Evolutionary conservation across 1,140 invertebrate genomes (phyloP).

Genomic region (Ceratina australensis): DNA sequence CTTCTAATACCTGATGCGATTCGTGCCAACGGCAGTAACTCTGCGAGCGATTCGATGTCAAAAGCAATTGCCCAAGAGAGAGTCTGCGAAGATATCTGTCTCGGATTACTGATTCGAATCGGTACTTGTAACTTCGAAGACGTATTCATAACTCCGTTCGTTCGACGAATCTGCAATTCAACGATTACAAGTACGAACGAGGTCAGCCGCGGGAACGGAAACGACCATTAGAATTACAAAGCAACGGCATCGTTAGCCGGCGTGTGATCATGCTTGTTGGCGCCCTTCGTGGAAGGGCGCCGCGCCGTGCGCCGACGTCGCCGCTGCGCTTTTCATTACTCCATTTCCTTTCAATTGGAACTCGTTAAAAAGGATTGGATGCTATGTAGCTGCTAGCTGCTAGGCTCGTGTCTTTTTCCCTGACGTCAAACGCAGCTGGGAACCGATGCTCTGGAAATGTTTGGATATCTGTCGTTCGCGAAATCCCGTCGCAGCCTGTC

Average conservation of each 20-base stretch:
- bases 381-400: background rate
- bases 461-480: background rate
- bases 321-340: slow-evolving; percentile 25
- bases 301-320: background rate
- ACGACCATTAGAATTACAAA: slow-evolving; percentile 44
- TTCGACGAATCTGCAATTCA: slow-evolving; percentile 3
- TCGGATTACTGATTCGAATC: no score
- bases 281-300: slow-evolving; percentile 26
- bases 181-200: background rate
- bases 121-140: background rate
- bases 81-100: no score
- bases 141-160: slow-evolving; percentile 3
- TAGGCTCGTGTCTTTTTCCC: slow-evolving; percentile 5
- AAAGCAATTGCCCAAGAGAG: no score
- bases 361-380: slow-evolving; percentile 39
- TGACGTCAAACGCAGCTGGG: slow-evolving; percentile 21
- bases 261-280: slow-evolving; percentile 14
- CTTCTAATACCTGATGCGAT: no score
- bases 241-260: background rate
- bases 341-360: slow-evolving; percentile 54
- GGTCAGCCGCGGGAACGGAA: slow-evolving; percentile 27
- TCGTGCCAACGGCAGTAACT: no score
- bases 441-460: background rate
- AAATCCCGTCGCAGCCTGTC: background rate
- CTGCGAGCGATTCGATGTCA: no score